A percentile compares a stretch with the other conserved stretches of the same genome.
Conservation (phyloP, 2,113 vertebrate species). For the Marmota monax region DNA sequence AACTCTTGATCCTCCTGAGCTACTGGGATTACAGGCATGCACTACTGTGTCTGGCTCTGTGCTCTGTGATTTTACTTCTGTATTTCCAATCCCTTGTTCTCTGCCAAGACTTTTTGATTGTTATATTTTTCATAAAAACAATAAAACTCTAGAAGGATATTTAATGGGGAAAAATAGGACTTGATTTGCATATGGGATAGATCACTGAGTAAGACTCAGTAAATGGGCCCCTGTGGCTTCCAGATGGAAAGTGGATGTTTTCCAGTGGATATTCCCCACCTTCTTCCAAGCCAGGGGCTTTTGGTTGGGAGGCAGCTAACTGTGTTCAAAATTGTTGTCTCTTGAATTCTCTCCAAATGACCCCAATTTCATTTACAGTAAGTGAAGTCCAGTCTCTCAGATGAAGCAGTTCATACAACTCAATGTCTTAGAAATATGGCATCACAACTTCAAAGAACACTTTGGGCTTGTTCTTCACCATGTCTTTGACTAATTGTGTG, state of each 20-base stretch:
- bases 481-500: not conserved
- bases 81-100: not conserved
- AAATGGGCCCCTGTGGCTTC: not conserved
- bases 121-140: not conserved
- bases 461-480: not conserved
- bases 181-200: not conserved
- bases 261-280: accelerated
- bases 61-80: not conserved
- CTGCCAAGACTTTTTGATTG: not conserved
- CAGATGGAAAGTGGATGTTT: not conserved
- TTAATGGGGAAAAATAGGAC: not conserved
- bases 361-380: not conserved
- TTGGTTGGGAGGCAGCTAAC: not conserved
- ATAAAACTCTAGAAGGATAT: not conserved
- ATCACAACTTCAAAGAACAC: not conserved
- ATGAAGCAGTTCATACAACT: not conserved
- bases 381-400: not conserved
- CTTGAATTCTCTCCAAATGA: not conserved
- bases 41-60: no score
- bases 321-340: accelerated
- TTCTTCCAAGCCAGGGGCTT: not conserved
- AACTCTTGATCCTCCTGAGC: no score
- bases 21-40: no score
- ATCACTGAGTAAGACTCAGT: not conserved
- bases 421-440: not conserved